Evolutionary conservation across 2,797 vertebrate genomes (phyloP).

Genomic region (Cacajao melanocephalus): DNA sequence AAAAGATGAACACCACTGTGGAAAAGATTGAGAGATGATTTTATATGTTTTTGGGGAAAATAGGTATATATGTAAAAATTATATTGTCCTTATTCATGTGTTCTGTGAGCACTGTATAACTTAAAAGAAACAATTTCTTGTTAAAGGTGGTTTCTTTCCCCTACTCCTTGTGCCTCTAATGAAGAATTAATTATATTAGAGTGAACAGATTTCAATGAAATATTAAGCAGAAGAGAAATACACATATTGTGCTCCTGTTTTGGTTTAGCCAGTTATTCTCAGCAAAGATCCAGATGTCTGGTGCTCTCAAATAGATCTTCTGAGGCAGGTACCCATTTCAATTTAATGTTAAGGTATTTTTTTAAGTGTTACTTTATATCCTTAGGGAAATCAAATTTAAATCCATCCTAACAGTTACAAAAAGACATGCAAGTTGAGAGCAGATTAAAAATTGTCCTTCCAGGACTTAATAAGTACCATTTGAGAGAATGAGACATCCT

Average conservation of each 20-base stretch:
- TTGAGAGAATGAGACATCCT: constrained; percentile 68
- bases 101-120: not conserved
- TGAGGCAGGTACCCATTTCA: constrained; percentile 51
- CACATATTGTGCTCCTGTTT: constrained; percentile 53
- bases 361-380: constrained; percentile 73
- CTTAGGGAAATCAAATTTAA: constrained; percentile 70
- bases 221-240: constrained; percentile 47
- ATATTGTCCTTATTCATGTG: not conserved
- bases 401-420: constrained; percentile 66
- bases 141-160: constrained; percentile 13
- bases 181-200: constrained; percentile 65
- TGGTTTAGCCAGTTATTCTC: constrained; percentile 53
- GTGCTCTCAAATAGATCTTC: constrained; percentile 61
- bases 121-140: constrained; percentile 42
- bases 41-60: not conserved
- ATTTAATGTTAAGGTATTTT: constrained; percentile 59
- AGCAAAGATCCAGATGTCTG: constrained; percentile 69
- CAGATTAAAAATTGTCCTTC: constrained; percentile 61
- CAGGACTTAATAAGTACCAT: constrained; percentile 72
- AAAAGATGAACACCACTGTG: not conserved
- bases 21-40: not conserved
- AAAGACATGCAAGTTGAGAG: constrained; percentile 64
- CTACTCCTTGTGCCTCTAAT: constrained; percentile 36
- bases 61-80: not conserved
- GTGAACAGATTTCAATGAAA: constrained; percentile 14